Conservation (phyloP, 2,113 vertebrate species). For the Glaucidium brasilianum region DNA sequence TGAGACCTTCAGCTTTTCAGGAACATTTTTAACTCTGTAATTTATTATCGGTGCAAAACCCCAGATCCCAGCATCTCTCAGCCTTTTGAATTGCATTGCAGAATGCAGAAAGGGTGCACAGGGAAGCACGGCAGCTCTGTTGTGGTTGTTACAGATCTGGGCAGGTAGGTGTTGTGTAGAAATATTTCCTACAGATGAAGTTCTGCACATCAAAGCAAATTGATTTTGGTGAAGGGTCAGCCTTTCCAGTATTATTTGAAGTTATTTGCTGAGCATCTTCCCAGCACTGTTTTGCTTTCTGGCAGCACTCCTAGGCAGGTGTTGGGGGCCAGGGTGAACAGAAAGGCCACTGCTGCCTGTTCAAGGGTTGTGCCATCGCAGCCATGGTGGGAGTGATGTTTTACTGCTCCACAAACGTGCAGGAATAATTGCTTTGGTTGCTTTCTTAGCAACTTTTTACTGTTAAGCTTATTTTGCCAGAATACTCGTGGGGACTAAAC, state of each 20-base stretch:
- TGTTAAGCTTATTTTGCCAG: neutral
- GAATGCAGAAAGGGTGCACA: neutral
- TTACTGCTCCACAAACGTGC: neutral
- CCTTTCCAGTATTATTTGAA: neutral
- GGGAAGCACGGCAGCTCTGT: neutral
- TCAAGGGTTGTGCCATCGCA: rapidly evolving
- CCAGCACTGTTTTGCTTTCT: neutral
- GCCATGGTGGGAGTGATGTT: too few species aligned
- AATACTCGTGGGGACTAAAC: neutral
- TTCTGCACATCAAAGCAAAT: neutral
- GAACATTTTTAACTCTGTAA: neutral
- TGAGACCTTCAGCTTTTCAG: neutral
- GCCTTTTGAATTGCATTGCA: neutral
- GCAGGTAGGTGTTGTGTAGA: neutral
- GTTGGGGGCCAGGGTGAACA: rapidly evolving
- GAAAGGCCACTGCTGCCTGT: neutral
- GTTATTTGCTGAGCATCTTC: neutral
- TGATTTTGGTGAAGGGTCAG: neutral
- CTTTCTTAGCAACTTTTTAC: neutral
- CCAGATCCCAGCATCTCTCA: rapidly evolving
- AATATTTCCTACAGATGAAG: neutral
- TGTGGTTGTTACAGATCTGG: neutral
- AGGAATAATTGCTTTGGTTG: neutral
- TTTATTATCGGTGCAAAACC: neutral
- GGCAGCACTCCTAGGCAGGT: rapidly evolving